Evolutionary conservation across 1,140 invertebrate species (phyloP).

Genomic region (Phymorhynchus buccinoides): DNA sequence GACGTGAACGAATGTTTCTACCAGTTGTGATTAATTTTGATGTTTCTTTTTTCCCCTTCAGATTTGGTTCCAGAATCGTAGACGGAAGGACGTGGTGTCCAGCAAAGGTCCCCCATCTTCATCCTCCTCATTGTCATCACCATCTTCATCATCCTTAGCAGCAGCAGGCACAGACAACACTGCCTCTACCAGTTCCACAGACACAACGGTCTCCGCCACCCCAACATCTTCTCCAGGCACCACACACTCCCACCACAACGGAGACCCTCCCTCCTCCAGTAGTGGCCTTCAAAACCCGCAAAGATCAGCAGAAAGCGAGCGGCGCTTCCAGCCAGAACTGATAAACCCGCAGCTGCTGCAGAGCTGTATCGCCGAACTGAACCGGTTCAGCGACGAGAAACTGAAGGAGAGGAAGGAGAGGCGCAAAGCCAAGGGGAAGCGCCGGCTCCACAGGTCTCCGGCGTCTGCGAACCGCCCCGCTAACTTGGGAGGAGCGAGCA

Average conservation of each 20-base stretch:
- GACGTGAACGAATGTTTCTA: background rate
- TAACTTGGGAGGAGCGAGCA: too few species aligned
- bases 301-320: too few species aligned
- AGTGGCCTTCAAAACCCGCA: background rate
- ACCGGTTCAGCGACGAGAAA: slow-evolving; percentile 61
- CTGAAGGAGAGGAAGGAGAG: slow-evolving; percentile 60
- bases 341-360: too few species aligned
- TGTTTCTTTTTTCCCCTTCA: slow-evolving; percentile 38
- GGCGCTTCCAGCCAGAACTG: too few species aligned
- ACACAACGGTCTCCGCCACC: background rate
- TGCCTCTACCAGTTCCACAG: background rate
- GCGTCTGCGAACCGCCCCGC: background rate
- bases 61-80: slow-evolving; percentile 71
- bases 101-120: slow-evolving; percentile 37
- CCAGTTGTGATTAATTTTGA: background rate
- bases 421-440: slow-evolving; percentile 53
- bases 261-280: background rate
- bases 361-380: slow-evolving; percentile 63
- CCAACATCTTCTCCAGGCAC: background rate
- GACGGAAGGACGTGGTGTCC: slow-evolving; percentile 67
- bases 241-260: background rate
- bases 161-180: background rate
- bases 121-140: background rate
- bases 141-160: background rate
- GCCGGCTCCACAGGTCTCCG: background rate